Evolutionary conservation across 2,113 vertebrate species (phyloP).

Genomic region (Nibea coibor): DNA sequence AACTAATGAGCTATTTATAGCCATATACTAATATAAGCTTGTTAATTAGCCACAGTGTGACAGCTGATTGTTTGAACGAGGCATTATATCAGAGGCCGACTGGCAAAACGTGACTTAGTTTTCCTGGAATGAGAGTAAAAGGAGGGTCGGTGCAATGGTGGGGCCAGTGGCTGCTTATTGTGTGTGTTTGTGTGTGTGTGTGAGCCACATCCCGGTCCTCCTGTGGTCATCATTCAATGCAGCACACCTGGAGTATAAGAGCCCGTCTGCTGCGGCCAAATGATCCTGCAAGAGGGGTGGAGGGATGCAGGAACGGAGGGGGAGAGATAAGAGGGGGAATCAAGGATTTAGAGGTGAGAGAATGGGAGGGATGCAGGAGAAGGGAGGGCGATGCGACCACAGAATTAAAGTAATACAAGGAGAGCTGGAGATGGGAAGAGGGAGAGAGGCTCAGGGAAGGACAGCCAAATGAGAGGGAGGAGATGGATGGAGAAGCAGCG

Average conservation of each 20-base stretch:
- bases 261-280: constrained; percentile 58
- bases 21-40: not conserved
- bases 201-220: constrained; percentile 12
- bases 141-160: constrained; percentile 29
- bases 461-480: constrained; percentile 54
- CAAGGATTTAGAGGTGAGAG: constrained; percentile 27
- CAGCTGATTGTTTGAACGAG: constrained; percentile 5
- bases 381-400: not conserved
- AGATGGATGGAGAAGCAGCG: constrained; percentile 49
- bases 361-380: not conserved
- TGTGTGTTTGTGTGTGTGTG: constrained; percentile 18
- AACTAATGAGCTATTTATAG: not conserved
- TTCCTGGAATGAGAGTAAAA: constrained; percentile 34
- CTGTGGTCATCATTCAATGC: constrained; percentile 57
- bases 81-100: constrained; percentile 3
- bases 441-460: constrained; percentile 21
- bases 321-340: constrained; percentile 18
- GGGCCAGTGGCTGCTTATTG: constrained; percentile 19
- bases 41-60: constrained; percentile 20
- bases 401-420: constrained; percentile 43
- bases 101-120: constrained; percentile 43
- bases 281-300: constrained; percentile 38
- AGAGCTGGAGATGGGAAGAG: not conserved
- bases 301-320: constrained; percentile 14
- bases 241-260: constrained; percentile 58